phyloP scores from a whole-genome alignment of 2,113 vertebrate species.

The Triplophysa dalaica region DNA sequence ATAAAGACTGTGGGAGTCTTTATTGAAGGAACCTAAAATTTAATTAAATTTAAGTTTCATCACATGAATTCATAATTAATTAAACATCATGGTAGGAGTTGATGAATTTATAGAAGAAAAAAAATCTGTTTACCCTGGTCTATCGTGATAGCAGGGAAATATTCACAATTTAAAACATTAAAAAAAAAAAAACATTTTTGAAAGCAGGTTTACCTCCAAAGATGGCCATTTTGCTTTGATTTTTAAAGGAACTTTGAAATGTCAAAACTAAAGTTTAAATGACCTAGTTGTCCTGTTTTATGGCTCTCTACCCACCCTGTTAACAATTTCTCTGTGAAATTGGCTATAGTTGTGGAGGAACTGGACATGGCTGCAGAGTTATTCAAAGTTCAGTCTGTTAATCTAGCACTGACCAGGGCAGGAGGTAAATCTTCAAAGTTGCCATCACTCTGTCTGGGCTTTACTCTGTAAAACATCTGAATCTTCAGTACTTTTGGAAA shows the following conservation, averaged over 20 bases:
- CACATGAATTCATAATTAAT: no score
- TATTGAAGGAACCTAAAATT: no score
- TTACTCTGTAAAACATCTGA: conserved; percentile 26
- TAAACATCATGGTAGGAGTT: no score
- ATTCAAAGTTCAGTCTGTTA: conserved; percentile 57
- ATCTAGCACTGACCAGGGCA: conserved; percentile 56
- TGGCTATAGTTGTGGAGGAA: conserved; percentile 31
- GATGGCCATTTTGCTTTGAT: conserved; percentile 24
- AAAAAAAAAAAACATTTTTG: no score
- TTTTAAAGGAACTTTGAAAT: conserved; percentile 14
- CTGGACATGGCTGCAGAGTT: conserved; percentile 47
- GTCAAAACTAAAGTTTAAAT: conserved; percentile 26
- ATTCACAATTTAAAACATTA: no score
- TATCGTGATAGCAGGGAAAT: no score
- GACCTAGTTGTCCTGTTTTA: not conserved
- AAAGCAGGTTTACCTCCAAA: conserved; percentile 8
- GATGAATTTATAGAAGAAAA: no score
- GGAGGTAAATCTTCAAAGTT: conserved; percentile 56
- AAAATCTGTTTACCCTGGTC: no score
- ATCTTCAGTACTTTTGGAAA: conserved; percentile 33
- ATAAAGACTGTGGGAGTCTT: no score
- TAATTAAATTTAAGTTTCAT: no score
- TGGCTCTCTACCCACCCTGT: conserved; percentile 2
- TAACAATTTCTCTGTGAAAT: conserved; percentile 41
- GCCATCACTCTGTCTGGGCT: conserved; percentile 11